Evolutionary conservation across 2,888 invertebrate species (phyloP).

Genomic region (Troglohyphantes excavatus): DNA sequence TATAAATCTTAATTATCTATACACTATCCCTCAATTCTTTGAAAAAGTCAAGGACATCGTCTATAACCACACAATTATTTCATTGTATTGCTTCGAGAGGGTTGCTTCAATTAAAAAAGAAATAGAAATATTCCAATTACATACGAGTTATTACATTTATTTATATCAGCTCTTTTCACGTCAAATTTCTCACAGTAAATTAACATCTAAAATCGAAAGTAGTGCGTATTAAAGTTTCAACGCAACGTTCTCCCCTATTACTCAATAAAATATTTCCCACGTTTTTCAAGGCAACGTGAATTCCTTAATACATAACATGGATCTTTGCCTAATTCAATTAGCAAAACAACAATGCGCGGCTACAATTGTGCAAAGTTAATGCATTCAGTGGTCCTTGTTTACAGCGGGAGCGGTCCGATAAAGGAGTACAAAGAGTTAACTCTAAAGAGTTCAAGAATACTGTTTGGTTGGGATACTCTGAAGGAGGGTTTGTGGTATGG

Average conservation of each 20-base stretch:
- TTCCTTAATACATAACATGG: not conserved
- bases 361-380: not conserved
- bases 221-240: too few relatives aligned
- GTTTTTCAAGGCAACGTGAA: not conserved
- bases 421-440: not conserved
- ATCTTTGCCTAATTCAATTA: not conserved
- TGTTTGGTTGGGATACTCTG: not conserved
- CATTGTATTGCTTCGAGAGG: too few relatives aligned
- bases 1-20: too few relatives aligned
- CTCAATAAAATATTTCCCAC: not conserved
- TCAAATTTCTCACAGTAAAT: too few relatives aligned
- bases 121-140: too few relatives aligned
- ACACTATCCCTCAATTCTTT: too few relatives aligned
- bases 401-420: not conserved
- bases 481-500: conserved; percentile 3
- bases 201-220: too few relatives aligned
- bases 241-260: not conserved
- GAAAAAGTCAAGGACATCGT: too few relatives aligned
- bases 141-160: too few relatives aligned
- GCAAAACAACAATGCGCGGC: not conserved
- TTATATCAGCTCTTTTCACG: too few relatives aligned
- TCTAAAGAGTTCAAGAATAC: not conserved
- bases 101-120: too few relatives aligned
- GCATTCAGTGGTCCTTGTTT: not conserved
- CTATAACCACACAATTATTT: too few relatives aligned